Evolutionary conservation across 2,888 invertebrate species (phyloP).

Genomic region (Harmothoe impar): DNA sequence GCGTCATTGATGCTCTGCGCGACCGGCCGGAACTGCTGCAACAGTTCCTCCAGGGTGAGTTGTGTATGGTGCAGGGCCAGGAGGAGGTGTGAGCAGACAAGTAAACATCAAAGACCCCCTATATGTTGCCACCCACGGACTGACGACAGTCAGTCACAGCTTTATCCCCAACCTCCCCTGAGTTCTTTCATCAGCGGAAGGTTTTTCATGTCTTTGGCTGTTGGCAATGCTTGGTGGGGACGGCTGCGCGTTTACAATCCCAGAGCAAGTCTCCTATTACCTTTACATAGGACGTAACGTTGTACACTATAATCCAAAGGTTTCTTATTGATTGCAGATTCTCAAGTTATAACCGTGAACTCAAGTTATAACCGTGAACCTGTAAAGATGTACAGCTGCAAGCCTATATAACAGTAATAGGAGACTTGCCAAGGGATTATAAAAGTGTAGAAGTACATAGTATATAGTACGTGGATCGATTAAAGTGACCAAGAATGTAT

Average conservation of each 20-base stretch:
- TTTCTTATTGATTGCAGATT: no score
- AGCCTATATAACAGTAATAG: no score
- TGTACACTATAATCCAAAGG: no score
- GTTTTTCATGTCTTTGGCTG: neutral
- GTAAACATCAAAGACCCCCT: neutral
- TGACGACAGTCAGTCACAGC: neutral
- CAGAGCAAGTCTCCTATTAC: no score
- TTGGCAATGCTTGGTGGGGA: neutral
- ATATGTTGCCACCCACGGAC: neutral
- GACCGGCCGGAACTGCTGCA: slow-evolving; percentile 52
- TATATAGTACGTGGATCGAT: no score
- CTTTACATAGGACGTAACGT: no score
- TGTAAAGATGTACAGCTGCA: no score
- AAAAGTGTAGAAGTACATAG: no score
- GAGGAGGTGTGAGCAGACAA: neutral
- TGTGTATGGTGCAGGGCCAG: neutral
- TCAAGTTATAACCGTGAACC: no score
- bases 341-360: no score
- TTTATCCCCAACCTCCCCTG: slow-evolving; percentile 10
- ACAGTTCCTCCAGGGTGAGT: slow-evolving; percentile 55
- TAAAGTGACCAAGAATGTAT: no score
- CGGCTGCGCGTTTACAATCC: neutral
- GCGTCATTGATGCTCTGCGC: slow-evolving; percentile 44
- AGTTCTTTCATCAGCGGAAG: neutral
- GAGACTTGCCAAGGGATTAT: no score